phyloP scores from a whole-genome alignment of 2,797 vertebrate genomes.

The Pantherophis alleghaniensis region DNA sequence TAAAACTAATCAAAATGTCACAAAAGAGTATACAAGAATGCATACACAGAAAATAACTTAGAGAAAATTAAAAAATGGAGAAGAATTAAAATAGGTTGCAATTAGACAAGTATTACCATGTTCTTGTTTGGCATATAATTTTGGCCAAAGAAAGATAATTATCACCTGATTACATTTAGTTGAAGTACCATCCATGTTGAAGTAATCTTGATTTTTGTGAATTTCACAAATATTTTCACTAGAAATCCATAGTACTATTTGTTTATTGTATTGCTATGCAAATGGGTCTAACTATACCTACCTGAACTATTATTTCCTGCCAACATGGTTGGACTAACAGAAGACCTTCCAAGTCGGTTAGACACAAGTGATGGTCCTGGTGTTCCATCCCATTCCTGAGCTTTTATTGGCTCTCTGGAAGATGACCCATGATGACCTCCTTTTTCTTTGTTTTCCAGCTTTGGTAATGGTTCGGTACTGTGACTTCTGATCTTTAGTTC shows the following conservation, averaged over 20 bases:
- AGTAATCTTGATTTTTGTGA: not conserved
- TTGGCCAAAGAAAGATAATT: not conserved
- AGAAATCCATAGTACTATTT: not conserved
- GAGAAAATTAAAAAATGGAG: not conserved
- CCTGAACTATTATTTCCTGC: constrained; percentile 84
- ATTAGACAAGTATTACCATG: not conserved
- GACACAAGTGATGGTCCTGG: constrained; percentile 82
- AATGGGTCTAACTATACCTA: constrained; percentile 58
- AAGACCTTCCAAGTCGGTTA: constrained; percentile 84
- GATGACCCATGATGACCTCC: constrained; percentile 73
- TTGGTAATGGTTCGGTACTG: constrained; percentile 85
- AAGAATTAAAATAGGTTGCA: not conserved
- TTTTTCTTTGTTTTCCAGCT: constrained; percentile 86
- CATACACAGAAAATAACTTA: not conserved
- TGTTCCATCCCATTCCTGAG: constrained; percentile 90
- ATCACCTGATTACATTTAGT: not conserved
- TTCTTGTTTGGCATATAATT: not conserved
- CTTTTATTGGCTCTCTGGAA: constrained; percentile 84
- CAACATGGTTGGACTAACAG: constrained; percentile 86
- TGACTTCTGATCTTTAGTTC: constrained; percentile 84
- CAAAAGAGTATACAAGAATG: not conserved
- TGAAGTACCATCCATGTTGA: not conserved
- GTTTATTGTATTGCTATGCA: not conserved
- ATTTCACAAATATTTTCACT: not conserved
- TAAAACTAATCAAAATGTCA: not conserved